phyloP scores from a whole-genome alignment of 2,888 invertebrate species.

The Rotaria macrura region DNA sequence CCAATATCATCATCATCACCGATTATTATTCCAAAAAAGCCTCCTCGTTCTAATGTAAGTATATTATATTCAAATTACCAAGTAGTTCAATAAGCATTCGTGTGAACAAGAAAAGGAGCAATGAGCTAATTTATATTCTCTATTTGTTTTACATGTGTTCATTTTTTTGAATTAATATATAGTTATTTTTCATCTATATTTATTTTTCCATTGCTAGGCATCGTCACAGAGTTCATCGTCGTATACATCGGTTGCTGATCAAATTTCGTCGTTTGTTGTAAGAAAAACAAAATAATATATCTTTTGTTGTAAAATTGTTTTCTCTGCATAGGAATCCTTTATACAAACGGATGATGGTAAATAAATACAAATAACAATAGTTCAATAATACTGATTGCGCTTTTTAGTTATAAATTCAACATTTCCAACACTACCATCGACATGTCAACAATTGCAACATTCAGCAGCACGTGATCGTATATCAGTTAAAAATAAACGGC shows the following conservation, averaged over 20 bases:
- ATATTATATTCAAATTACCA: background rate
- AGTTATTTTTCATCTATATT: background rate
- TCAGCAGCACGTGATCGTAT: conserved; percentile 13
- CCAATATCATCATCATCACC: background rate
- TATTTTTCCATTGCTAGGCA: too few species aligned
- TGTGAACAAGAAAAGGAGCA: too few species aligned
- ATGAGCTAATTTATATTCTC: background rate
- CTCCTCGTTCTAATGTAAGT: background rate
- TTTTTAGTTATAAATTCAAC: background rate
- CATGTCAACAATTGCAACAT: conserved; percentile 3
- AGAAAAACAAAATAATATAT: background rate
- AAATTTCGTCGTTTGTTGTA: background rate
- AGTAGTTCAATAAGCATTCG: background rate
- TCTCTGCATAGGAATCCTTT: background rate
- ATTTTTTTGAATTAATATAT: background rate
- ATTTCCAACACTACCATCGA: background rate
- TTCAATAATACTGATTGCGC: too few species aligned
- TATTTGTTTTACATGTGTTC: background rate
- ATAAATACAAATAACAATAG: background rate
- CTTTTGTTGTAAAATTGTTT: background rate
- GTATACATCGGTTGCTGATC: background rate
- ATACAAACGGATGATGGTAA: background rate
- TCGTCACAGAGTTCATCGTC: background rate
- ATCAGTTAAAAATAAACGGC: conserved; percentile 6
- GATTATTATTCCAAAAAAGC: background rate